Evolutionary conservation across 2,888 invertebrate species (phyloP).

Genomic region (Crocallis elinguaria): DNA sequence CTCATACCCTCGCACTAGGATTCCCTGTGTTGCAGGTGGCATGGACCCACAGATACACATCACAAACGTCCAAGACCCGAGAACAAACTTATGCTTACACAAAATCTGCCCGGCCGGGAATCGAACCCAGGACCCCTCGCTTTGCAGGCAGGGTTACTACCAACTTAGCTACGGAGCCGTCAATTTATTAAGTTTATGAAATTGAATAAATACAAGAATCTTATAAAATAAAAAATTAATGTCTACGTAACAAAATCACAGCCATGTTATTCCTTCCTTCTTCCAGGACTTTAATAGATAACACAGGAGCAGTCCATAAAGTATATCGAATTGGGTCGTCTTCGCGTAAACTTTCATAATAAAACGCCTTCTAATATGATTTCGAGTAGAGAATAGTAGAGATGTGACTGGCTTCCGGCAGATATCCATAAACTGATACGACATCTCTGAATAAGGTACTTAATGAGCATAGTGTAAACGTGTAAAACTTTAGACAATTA

Average conservation of each 20-base stretch:
- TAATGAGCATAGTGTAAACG: no score
- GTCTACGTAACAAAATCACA: background rate
- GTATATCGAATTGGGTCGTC: conserved; percentile 35
- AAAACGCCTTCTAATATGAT: conserved; percentile 50
- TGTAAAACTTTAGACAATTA: no score
- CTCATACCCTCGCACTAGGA: no score
- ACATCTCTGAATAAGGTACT: conserved; percentile 4
- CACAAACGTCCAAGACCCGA: no score
- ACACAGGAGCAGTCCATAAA: conserved; percentile 32
- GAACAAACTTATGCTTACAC: no score
- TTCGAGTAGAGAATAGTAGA: conserved; percentile 29
- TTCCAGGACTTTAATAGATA: conserved; percentile 16
- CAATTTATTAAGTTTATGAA: background rate
- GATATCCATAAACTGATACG: background rate
- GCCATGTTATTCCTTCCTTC: background rate
- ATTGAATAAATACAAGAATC: background rate
- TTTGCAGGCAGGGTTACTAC: no score
- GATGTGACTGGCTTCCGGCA: background rate
- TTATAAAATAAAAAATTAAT: background rate
- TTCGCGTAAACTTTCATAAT: conserved; percentile 48
- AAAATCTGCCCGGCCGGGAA: no score
- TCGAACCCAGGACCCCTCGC: no score
- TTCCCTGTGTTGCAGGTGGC: no score
- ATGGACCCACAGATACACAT: no score
- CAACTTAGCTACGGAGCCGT: no score